Evolutionary conservation across 2,113 vertebrate species (phyloP).

Genomic region (Natator depressus): DNA sequence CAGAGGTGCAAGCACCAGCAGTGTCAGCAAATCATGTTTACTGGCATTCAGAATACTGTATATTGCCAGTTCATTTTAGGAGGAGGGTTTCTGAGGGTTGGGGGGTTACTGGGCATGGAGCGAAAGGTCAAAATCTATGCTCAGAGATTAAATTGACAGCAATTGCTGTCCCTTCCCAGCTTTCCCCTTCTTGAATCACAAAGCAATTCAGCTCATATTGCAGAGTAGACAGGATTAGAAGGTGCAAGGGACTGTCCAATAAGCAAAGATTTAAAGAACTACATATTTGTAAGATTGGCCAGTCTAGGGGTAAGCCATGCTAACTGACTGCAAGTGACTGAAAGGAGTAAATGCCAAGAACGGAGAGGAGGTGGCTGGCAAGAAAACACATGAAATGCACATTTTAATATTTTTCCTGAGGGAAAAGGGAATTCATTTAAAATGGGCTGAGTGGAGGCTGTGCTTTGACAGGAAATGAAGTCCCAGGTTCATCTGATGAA

Average conservation of each 20-base stretch:
- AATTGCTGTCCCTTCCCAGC: not conserved
- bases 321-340: not conserved
- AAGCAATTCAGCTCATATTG: not conserved
- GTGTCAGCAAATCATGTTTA: not conserved
- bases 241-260: not conserved
- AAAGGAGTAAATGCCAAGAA: not conserved
- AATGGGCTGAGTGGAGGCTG: not conserved
- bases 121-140: rapidly evolving
- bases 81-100: not conserved
- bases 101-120: not conserved
- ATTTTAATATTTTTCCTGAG: not conserved
- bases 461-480: not conserved
- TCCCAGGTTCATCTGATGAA: not conserved
- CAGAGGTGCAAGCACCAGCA: not conserved
- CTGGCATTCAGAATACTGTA: not conserved
- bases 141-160: not conserved
- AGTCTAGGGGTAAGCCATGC: not conserved
- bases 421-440: not conserved
- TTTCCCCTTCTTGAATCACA: not conserved
- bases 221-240: not conserved
- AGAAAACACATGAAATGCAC: too few relatives aligned
- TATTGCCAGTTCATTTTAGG: rapidly evolving
- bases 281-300: not conserved
- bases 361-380: not conserved
- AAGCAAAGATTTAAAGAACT: not conserved